Conservation (phyloP, 1,140 invertebrate genomes). For the Zaprionus nigranus region DNA sequence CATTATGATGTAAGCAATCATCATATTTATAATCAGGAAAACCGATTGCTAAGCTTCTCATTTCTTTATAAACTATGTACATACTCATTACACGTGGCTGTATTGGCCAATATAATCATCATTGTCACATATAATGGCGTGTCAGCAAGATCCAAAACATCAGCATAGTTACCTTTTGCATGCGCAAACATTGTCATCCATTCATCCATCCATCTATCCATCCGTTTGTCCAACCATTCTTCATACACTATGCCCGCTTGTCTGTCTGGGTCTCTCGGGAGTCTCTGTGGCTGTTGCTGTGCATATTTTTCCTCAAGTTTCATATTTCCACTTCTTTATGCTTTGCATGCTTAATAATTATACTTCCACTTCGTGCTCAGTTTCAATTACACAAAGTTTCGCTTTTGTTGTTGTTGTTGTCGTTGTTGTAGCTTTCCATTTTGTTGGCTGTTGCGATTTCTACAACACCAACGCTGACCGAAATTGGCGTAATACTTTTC, state of each 20-base stretch:
- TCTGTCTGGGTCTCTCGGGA: conserved; percentile 6
- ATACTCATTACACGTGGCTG: background rate
- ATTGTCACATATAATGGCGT: conserved; percentile 25
- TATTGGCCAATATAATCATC: conserved; percentile 20
- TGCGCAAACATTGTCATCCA: conserved; percentile 5
- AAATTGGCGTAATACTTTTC: conserved; percentile 81
- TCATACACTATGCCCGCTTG: conserved; percentile 15
- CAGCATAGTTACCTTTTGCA: conserved; percentile 60
- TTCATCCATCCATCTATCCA: conserved; percentile 16
- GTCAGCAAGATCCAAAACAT: conserved; percentile 42
- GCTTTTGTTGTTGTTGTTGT: conserved; percentile 64
- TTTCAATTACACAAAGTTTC: conserved; percentile 80
- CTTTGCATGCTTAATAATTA: conserved; percentile 82
- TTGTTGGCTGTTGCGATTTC: conserved; percentile 75
- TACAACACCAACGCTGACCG: conserved; percentile 62
- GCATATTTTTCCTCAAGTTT: conserved; percentile 58
- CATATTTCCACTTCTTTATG: conserved; percentile 82
- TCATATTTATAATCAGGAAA: conserved; percentile 12
- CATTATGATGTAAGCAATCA: background rate
- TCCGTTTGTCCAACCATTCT: conserved; percentile 13
- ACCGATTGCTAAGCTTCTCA: conserved; percentile 13
- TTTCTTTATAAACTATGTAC: conserved; percentile 9
- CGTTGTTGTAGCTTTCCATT: conserved; percentile 73
- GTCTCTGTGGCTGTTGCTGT: conserved; percentile 20
- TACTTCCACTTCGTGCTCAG: conserved; percentile 80